These are phyloP conservation scores for Tetramorium parvispinum DNA, from an alignment of 1,140 invertebrate genomes.

Conservation along the genomic window DNA sequence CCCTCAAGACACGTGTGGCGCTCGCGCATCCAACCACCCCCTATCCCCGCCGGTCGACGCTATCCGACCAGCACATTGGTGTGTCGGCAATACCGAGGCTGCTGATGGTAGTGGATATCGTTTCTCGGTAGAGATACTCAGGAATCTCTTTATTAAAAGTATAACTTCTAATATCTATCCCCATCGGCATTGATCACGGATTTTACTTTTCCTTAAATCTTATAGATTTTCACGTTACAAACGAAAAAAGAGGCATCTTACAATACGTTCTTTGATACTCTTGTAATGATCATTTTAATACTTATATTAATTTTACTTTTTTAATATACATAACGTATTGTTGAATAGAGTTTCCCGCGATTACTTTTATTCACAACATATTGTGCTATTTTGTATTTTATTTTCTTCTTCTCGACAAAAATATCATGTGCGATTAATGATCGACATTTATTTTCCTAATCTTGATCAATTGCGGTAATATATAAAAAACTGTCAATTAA, in stretches of 20 bases:
- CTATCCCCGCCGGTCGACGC: slow-evolving; percentile 29
- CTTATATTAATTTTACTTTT: slow-evolving; percentile 3
- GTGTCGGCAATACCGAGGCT: slow-evolving; percentile 74
- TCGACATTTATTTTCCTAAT: not conserved
- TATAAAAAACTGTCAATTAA: not conserved
- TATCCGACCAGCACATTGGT: slow-evolving; percentile 66
- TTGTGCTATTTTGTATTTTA: not conserved
- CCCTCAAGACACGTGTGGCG: slow-evolving; percentile 86
- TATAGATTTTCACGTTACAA: slow-evolving; percentile 17
- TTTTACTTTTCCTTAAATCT: slow-evolving; percentile 29
- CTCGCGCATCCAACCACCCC: slow-evolving; percentile 78
- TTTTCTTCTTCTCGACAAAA: not conserved
- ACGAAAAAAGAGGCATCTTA: not conserved
- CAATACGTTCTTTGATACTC: not conserved
- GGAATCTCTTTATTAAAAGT: slow-evolving; percentile 84
- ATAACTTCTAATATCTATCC: slow-evolving; percentile 79
- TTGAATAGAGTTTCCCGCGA: not conserved
- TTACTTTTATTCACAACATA: not conserved
- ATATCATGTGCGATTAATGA: not conserved
- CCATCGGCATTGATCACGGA: slow-evolving; percentile 69
- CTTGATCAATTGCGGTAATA: not conserved
- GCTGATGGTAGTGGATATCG: slow-evolving; percentile 71
- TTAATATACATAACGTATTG: not conserved
- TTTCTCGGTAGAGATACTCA: slow-evolving; percentile 64
- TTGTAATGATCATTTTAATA: not conserved